Evolutionary conservation across 2,888 invertebrate genomes (phyloP), one percentile per base, ranked within the genome.

Genomic region (Himalopsyche tibetana): DNA sequence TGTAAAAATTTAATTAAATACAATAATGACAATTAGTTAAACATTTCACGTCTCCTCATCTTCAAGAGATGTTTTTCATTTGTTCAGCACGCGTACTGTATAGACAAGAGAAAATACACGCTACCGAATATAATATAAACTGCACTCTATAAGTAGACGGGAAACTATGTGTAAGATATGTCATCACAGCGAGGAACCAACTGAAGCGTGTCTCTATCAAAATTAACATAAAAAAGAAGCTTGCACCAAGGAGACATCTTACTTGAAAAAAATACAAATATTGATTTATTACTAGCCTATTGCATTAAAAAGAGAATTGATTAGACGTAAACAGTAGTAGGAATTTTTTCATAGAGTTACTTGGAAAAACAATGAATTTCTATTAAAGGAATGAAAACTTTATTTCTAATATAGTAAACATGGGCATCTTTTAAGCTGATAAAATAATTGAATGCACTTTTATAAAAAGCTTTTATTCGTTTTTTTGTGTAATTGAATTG

Each of bases 161-260:
- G 82, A 42, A 45, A 11, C 2, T 63, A 82, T 36, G 40, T 56
- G 80, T 11, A 17, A 83, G 83, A 85, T 85, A 82, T 85, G 85
- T 85, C 83, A 85, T 55, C 55, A 79, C 74, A 74, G 81, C 40
- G n/a, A 28, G 85, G 85, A 82, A 69, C n/a, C 55, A 28, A 8
- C 74, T 38, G 74, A 74, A 74, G 74, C 82, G 79, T 85, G 80
- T 80, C 79, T 85, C 82, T 82, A 82, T 85, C 51, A 38, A 79
- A 82, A 85, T 85, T 85, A 82, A 82, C 82, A 85, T 82, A 45
- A 84, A 80, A 84, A 80, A 56, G 84, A 80, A 69, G 80, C 80
- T 84, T 40, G 80, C 45, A 36, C 15, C 5, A 63, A 38, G 36
- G 38, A 74, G 74, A 74, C 74, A 36, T 74, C 74, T 74, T 74